These are phyloP conservation scores for Nomada ferruginata DNA, from an alignment of 2,888 invertebrate genomes.

Conservation along the genomic window DNA sequence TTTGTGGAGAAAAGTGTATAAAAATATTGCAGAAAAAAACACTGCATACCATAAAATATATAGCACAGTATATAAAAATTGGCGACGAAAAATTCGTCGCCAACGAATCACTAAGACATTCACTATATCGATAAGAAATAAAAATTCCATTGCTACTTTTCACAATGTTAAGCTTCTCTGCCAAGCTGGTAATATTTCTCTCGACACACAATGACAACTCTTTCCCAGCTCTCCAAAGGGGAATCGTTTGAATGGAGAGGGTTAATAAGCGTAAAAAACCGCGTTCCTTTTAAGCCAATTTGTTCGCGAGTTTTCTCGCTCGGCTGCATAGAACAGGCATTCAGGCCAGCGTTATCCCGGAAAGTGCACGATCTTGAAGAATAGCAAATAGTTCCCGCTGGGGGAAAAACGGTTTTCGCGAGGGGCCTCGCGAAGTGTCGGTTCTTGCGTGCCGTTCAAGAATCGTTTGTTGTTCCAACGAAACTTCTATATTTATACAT, in stretches of 20 bases:
- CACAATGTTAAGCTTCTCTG: too few relatives aligned
- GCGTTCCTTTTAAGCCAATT: slow-evolving; percentile 46
- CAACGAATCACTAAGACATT: too few relatives aligned
- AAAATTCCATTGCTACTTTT: too few relatives aligned
- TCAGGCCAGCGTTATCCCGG: slow-evolving; percentile 33
- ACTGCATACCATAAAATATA: too few relatives aligned
- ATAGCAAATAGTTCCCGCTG: slow-evolving; percentile 24
- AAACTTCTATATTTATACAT: slow-evolving; percentile 70
- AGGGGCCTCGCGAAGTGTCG: slow-evolving; percentile 47
- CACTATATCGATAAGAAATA: too few relatives aligned
- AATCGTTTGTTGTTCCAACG: slow-evolving; percentile 65
- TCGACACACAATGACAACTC: background rate
- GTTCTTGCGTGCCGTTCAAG: slow-evolving; percentile 29
- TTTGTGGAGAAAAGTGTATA: too few relatives aligned
- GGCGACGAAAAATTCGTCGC: too few relatives aligned
- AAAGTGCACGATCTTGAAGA: slow-evolving; percentile 15
- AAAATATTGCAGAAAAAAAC: too few relatives aligned
- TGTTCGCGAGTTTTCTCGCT: slow-evolving; percentile 41
- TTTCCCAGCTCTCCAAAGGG: slow-evolving; percentile 38
- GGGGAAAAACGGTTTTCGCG: slow-evolving; percentile 31
- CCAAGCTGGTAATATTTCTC: background rate
- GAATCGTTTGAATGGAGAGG: slow-evolving; percentile 41
- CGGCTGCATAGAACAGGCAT: background rate
- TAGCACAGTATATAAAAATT: too few relatives aligned
- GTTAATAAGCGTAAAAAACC: slow-evolving; percentile 44